Evolutionary conservation across 2,113 vertebrate genomes (phyloP), one percentile per base, ranked within the genome.

Genomic region (Sinocyclocheilus rhinocerous): DNA sequence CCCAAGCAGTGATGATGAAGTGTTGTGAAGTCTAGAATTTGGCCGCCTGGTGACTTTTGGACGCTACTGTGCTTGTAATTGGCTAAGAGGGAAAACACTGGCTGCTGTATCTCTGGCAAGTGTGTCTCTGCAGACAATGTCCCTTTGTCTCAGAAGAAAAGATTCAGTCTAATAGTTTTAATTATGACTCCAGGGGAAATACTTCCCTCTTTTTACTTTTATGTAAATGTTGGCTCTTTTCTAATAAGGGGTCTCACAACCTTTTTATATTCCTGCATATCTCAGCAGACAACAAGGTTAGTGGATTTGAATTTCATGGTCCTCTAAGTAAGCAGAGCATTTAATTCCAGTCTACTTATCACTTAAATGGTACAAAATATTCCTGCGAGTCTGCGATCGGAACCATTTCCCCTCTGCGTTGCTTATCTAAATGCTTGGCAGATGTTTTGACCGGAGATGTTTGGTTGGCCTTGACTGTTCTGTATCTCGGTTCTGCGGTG

Each of bases 111-210:
- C 73, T 89, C 84, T 85, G 91, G 90, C 91, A 89, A 91, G 90
- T 89, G 76, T 89, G 86, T 89, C 57, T 13, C n/a, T 50, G 63
- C 42, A 89, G 78, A 94, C 93, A 95, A 93, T 84, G 90, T 70
- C 45, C 86, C 93, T 91, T 94, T 95, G 93, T 95, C 85, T 90
- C 52, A 89, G 55, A 91, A 91, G 91, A 94, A 93, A 88, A 86
- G 84, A 88, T 87, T 52, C 88, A 89, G 87, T 93, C 90, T 93
- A 84, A 92, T 75, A 79, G 89, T 84, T 90, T 69, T 89, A 91
- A 93, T 90, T 90, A 89, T 89, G 86, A 88, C 90, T 90, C 61
- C 33, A 76, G 88, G 88, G 72, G 79, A 83, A 63, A 50, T 83
- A 61, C 61, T 84, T 89, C 76, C 82, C 55, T 1, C 24, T 84